Conservation (phyloP, 2,888 invertebrate species). For the Gnatocerus cornutus region DNA sequence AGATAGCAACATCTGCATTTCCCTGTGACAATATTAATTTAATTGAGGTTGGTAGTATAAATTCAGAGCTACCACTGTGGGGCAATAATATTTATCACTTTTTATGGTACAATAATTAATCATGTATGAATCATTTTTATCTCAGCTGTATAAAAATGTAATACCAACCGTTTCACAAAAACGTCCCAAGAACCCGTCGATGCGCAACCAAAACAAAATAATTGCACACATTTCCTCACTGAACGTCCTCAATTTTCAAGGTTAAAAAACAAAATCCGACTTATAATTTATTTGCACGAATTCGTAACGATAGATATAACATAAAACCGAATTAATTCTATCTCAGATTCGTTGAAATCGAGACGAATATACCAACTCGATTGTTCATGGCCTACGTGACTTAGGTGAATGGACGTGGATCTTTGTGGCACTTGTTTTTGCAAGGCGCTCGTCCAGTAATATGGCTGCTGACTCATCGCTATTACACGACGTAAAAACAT, state of each 20-base stretch:
- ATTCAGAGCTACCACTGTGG: too few relatives aligned
- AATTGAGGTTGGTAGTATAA: too few relatives aligned
- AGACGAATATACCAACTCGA: slow-evolving; percentile 37
- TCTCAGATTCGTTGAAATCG: slow-evolving; percentile 13
- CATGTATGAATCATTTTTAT: not conserved
- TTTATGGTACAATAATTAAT: not conserved
- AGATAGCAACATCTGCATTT: too few relatives aligned
- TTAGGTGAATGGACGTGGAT: slow-evolving; percentile 61
- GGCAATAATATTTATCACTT: too few relatives aligned
- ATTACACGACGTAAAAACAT: slow-evolving; percentile 66
- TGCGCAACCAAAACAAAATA: slow-evolving; percentile 22
- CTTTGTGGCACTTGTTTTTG: slow-evolving; percentile 62
- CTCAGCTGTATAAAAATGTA: not conserved
- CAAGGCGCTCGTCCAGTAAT: slow-evolving; percentile 59
- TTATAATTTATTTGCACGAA: slow-evolving; percentile 20
- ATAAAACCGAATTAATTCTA: slow-evolving; percentile 26
- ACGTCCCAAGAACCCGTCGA: not conserved
- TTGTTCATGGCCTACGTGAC: slow-evolving; percentile 61
- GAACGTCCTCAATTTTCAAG: slow-evolving; percentile 37
- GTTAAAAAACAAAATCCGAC: slow-evolving; percentile 38
- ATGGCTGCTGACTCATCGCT: slow-evolving; percentile 70
- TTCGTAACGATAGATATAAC: slow-evolving; percentile 14
- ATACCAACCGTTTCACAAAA: not conserved
- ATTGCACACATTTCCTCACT: slow-evolving; percentile 29
- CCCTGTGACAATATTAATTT: too few relatives aligned